A percentile compares a stretch with the other conserved stretches of the same genome.
phyloP scores from a whole-genome alignment of 2,888 invertebrate genomes.

The Thera obeliscata region DNA sequence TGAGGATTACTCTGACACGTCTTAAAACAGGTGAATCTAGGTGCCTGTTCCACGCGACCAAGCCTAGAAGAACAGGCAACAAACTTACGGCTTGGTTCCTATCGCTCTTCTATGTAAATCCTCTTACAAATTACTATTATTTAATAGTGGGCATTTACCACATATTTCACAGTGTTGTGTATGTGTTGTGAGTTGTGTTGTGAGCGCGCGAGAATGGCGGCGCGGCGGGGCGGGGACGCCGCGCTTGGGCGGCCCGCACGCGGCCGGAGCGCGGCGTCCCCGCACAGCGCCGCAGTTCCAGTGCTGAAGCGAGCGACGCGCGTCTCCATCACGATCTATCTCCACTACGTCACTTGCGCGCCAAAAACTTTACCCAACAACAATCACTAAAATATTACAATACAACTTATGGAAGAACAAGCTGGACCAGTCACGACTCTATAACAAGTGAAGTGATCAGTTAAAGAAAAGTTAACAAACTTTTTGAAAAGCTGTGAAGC shows the following conservation, averaged over 20 bases:
- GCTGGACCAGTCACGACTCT: neutral
- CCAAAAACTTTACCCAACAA: conserved; percentile 10
- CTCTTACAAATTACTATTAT: too few relatives aligned
- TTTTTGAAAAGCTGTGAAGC: conserved; percentile 10
- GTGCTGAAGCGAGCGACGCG: neutral
- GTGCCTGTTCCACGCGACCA: too few relatives aligned
- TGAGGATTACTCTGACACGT: too few relatives aligned
- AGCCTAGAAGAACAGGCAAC: too few relatives aligned
- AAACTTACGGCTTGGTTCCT: too few relatives aligned
- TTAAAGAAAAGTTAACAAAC: conserved; percentile 18
- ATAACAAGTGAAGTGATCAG: conserved; percentile 8
- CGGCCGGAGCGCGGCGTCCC: conserved; percentile 2
- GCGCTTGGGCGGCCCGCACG: conserved; percentile 4
- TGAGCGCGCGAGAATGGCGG: neutral
- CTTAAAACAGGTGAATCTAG: too few relatives aligned
- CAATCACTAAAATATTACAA: neutral
- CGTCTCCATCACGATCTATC: conserved; percentile 3
- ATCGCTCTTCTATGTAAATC: too few relatives aligned
- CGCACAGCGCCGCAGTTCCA: neutral
- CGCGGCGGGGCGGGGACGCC: conserved; percentile 7
- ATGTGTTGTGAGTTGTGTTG: neutral
- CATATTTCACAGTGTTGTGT: neutral
- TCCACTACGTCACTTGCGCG: conserved; percentile 8
- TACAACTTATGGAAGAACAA: neutral
- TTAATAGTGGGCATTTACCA: too few relatives aligned